Evolutionary conservation across 2,888 invertebrate genomes (phyloP).

Genomic region (Limnephilus lunatus): DNA sequence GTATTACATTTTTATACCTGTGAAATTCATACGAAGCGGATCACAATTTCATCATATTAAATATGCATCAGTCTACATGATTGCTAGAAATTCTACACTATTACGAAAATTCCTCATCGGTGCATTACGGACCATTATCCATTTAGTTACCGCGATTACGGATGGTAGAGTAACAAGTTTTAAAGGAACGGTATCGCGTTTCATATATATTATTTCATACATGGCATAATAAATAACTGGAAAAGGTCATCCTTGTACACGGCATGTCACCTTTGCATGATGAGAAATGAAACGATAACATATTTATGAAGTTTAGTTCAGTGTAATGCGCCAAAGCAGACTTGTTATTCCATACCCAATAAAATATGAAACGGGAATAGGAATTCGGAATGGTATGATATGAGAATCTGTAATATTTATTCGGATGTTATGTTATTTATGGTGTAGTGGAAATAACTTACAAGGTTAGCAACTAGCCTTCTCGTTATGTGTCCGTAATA

Average conservation of each 20-base stretch:
- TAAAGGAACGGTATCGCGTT: conserved; percentile 7
- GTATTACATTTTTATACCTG: neutral
- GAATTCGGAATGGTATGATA: neutral
- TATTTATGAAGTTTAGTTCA: neutral
- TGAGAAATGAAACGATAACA: neutral
- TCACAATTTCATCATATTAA: neutral
- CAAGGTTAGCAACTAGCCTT: neutral
- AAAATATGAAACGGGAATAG: neutral
- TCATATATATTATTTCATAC: no score
- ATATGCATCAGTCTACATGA: neutral
- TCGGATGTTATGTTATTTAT: neutral
- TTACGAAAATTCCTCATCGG: neutral
- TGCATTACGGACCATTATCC: neutral
- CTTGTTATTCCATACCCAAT: neutral
- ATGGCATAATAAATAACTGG: conserved; percentile 16
- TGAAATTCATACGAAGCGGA: neutral
- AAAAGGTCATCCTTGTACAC: conserved; percentile 19
- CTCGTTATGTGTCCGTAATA: neutral
- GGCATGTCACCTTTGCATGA: neutral
- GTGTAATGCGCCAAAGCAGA: neutral
- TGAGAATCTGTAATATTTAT: neutral
- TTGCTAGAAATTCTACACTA: neutral
- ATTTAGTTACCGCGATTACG: neutral
- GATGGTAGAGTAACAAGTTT: neutral
- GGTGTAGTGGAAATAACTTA: neutral